These are phyloP conservation scores for Boloria selene DNA, from an alignment of 2,888 invertebrate genomes.

Conservation along the genomic window DNA sequence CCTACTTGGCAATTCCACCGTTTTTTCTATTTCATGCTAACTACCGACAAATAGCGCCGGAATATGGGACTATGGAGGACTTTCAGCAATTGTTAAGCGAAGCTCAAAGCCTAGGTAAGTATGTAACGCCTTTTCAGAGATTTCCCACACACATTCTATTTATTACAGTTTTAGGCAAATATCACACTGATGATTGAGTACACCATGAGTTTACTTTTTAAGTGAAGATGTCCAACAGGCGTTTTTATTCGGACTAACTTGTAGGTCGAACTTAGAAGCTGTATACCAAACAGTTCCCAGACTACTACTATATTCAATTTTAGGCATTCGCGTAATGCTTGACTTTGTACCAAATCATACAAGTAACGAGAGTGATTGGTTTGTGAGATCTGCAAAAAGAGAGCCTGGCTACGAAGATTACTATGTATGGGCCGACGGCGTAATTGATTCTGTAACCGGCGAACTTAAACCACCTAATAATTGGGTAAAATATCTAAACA, in stretches of 20 bases:
- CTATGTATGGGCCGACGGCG: conserved; percentile 85
- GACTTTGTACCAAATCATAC: conserved; percentile 89
- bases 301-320: too few relatives aligned
- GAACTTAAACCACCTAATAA: conserved; percentile 84
- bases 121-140: conserved; percentile 49
- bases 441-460: conserved; percentile 54
- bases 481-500: too few relatives aligned
- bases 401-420: conserved; percentile 85
- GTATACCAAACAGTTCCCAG: too few relatives aligned
- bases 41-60: conserved; percentile 83
- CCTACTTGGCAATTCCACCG: too few relatives aligned
- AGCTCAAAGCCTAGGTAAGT: conserved; percentile 74
- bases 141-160: too few relatives aligned
- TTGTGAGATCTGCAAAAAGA: conserved; percentile 83
- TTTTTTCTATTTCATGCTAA: too few relatives aligned
- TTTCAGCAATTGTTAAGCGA: conserved; percentile 81
- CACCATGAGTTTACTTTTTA: too few relatives aligned
- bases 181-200: too few relatives aligned
- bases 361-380: conserved; percentile 92
- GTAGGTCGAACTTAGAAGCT: too few relatives aligned
- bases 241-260: background rate
- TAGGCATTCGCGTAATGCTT: conserved; percentile 80
- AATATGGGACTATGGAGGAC: conserved; percentile 87
- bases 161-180: too few relatives aligned
- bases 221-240: too few relatives aligned